A percentile compares a stretch with the other conserved stretches of the same genome.
Evolutionary conservation across 2,113 vertebrate genomes (phyloP).

Genomic region (Centrocercus urophasianus): DNA sequence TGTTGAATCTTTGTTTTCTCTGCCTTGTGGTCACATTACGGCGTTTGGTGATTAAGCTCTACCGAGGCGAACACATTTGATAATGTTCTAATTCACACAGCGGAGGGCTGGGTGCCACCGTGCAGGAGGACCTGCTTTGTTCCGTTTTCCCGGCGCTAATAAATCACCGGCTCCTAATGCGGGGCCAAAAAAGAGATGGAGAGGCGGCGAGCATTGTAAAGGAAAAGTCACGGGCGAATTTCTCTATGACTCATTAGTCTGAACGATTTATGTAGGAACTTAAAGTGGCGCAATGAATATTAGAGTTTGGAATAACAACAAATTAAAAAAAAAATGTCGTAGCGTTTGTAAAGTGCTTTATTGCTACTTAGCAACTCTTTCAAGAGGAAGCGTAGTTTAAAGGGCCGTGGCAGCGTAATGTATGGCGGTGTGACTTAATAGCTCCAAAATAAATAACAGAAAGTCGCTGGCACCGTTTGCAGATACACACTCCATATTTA

Average conservation of each 20-base stretch:
- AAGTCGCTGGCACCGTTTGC: conserved; percentile 25
- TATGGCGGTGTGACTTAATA: conserved; percentile 41
- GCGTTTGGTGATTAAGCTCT: conserved; percentile 77
- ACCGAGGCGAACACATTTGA: conserved; percentile 76
- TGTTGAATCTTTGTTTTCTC: conserved; percentile 72
- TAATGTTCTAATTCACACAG: conserved; percentile 79
- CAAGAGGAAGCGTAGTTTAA: conserved; percentile 39
- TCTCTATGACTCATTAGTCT: conserved; percentile 79
- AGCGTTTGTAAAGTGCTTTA: conserved; percentile 42
- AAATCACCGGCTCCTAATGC: conserved; percentile 78
- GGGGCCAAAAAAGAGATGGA: conserved; percentile 72
- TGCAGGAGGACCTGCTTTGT: conserved; percentile 77
- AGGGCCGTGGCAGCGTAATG: conserved; percentile 46
- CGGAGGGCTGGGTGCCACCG: conserved; percentile 78
- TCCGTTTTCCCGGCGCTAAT: conserved; percentile 82
- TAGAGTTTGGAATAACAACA: conserved; percentile 71
- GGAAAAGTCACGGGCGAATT: conserved; percentile 71
- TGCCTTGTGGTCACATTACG: conserved; percentile 73
- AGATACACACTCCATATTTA: conserved; percentile 47
- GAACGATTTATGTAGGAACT: conserved; percentile 76
- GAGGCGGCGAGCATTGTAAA: conserved; percentile 68
- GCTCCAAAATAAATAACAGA: conserved; percentile 59
- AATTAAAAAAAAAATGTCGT: neutral
- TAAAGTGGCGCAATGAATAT: conserved; percentile 65
- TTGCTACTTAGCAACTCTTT: conserved; percentile 54